phyloP scores from a whole-genome alignment of 2,113 vertebrate species.

The Xyliphius kryptos region DNA sequence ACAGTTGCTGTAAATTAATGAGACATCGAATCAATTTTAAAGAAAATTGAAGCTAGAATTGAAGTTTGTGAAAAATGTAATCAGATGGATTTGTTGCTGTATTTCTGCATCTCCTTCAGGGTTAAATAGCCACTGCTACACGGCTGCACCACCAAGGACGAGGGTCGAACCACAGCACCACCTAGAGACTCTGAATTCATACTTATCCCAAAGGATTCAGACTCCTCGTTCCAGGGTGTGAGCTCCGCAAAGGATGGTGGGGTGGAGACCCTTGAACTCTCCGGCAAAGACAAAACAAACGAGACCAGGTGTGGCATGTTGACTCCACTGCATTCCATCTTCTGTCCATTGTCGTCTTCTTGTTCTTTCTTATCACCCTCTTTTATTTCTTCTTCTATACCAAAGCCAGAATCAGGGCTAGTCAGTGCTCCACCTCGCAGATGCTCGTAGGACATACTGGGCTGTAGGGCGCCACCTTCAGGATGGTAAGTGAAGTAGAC shows the following conservation, averaged over 20 bases:
- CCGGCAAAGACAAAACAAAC: conserved; percentile 4
- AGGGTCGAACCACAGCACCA: conserved; percentile 53
- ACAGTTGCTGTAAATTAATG: too few relatives aligned
- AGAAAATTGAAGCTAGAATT: too few relatives aligned
- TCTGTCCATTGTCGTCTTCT: background rate
- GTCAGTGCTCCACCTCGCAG: conserved; percentile 37
- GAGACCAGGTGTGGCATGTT: conserved; percentile 23
- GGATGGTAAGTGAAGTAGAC: conserved; percentile 54
- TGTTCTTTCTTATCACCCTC: conserved; percentile 16
- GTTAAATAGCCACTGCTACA: conserved; percentile 58
- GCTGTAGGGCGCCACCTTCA: conserved; percentile 22
- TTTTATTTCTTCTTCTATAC: conserved; percentile 28
- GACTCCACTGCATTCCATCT: conserved; percentile 3
- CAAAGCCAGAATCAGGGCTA: conserved; percentile 59
- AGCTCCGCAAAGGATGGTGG: conserved; percentile 16
- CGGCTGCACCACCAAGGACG: conserved; percentile 57
- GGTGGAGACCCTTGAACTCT: background rate
- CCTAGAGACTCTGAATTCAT: too few relatives aligned
- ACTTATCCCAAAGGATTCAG: too few relatives aligned
- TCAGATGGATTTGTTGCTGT: conserved; percentile 69
- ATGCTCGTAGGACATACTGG: conserved; percentile 47
- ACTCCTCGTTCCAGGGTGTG: too few relatives aligned
- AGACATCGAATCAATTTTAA: too few relatives aligned
- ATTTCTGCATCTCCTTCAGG: conserved; percentile 63
- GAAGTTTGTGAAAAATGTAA: too few relatives aligned